Conservation (phyloP, 2,113 vertebrate genomes). For the Hydropotes inermis region DNA sequence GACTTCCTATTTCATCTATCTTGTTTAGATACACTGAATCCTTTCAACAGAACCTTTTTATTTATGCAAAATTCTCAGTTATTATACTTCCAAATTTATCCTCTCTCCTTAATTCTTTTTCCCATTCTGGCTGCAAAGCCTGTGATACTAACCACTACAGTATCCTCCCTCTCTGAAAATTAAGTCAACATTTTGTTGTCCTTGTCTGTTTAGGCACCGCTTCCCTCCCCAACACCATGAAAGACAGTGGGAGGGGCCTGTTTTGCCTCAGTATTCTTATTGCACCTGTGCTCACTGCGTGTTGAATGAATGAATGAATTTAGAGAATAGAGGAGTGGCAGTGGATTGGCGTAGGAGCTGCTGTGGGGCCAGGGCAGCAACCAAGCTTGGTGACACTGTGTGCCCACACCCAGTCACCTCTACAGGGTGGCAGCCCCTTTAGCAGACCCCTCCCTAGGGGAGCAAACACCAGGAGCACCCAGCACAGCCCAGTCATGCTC, state of each 20-base stretch:
- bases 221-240: background rate
- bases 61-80: background rate
- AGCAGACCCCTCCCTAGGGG: background rate
- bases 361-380: background rate
- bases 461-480: background rate
- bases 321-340: background rate
- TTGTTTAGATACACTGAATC: background rate
- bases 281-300: background rate
- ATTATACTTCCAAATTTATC: background rate
- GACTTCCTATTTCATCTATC: background rate
- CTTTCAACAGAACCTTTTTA: constrained; percentile 11
- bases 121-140: background rate
- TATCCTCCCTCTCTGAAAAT: background rate
- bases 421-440: background rate
- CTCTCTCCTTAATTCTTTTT: background rate
- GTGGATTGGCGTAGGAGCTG: background rate
- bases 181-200: background rate
- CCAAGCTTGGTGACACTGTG: background rate
- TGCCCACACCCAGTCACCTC: background rate
- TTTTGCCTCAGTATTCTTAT: background rate
- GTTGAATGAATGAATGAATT: background rate
- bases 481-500: background rate
- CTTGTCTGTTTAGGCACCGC: background rate
- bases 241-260: background rate
- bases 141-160: background rate